Evolutionary conservation across 2,888 invertebrate genomes (phyloP).

Genomic region (Drosophila ezoana): DNA sequence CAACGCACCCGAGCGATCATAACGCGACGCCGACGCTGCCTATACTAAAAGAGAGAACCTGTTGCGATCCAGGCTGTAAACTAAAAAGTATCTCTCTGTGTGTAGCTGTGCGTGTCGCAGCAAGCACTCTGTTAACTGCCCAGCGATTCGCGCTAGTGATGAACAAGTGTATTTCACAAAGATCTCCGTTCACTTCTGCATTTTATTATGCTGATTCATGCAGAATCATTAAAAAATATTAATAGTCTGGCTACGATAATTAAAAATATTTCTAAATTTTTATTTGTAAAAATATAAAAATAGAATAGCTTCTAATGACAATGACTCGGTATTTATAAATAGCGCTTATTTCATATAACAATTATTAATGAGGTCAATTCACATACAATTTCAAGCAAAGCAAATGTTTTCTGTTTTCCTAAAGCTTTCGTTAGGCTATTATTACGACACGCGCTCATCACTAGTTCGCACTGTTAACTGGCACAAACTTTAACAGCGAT

Average conservation of each 20-base stretch:
- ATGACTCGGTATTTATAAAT: neutral
- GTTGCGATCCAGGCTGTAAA: constrained; percentile 39
- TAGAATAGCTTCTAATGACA: no score
- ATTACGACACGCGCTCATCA: constrained; percentile 6
- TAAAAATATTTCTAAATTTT: no score
- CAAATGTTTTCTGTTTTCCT: neutral
- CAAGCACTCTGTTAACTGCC: constrained; percentile 28
- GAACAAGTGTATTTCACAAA: neutral
- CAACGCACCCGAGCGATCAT: constrained; percentile 33
- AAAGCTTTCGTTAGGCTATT: neutral
- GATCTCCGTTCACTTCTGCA: neutral
- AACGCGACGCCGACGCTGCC: constrained; percentile 38
- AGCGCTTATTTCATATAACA: neutral
- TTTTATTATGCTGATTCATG: neutral
- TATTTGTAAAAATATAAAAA: neutral
- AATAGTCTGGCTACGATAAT: no score
- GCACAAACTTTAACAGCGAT: constrained; percentile 22
- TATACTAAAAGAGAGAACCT: constrained; percentile 34
- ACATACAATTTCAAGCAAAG: no score
- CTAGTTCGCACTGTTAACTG: constrained; percentile 23
- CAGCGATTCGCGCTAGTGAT: constrained; percentile 1
- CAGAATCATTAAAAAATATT: neutral
- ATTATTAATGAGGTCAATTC: neutral
- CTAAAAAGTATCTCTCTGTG: constrained; percentile 3
- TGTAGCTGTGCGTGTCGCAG: constrained; percentile 11